Base-by-base conservation (phyloP, 1,140 invertebrate species). In the Himalopsyche phryganea region DNA sequence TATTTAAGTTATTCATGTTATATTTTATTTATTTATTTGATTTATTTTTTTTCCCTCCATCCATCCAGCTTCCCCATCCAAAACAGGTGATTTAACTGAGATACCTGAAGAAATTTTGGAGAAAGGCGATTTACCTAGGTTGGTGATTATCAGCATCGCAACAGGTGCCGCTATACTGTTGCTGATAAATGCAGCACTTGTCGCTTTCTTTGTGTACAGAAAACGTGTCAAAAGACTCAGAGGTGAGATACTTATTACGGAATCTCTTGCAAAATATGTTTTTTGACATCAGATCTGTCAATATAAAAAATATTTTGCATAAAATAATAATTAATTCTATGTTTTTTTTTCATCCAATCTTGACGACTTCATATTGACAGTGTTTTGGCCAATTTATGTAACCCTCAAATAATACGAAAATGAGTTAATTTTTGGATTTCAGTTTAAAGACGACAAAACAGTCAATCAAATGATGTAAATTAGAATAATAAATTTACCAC, bases 171-270 rank as follows among this genome's bases (percentile, higher is more conserved):
- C 87, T 52, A 80, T 90, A 61, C 81, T 94, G 42, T 80, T 94
- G 40, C 72, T 91, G 52, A 82, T 92, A 64, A 94, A 94, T 75
- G 85, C 90, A 58, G 83, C 84, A 54, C 81, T 94, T 58, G 89
- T 94, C 60, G 84, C 88, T 55, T 92, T 88, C 79, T 92, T 91
- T 78, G 80, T 93, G 66, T 83, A 89, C 48, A 85, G 88, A 73
- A 83, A 89, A 71, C 82, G 85, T 58, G 84, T 80, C 63, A 86
- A 86, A 72, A 63, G 82, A 58, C 67, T 81, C 6, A 83, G 84
- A 85, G 83, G 83, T 85, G 67, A 73, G 72, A 18, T 18, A 28
- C 33, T 45, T 18, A 47, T 56, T 44, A n/a, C n/a, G n/a, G n/a
- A n/a, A n/a, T n/a, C n/a, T n/a, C n/a, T n/a, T 15, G n/a, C n/a